Evolutionary conservation across 2,113 vertebrate species (phyloP), one percentile per base, ranked within the genome.

Genomic region (Calyptommatus sinebrachiatus): DNA sequence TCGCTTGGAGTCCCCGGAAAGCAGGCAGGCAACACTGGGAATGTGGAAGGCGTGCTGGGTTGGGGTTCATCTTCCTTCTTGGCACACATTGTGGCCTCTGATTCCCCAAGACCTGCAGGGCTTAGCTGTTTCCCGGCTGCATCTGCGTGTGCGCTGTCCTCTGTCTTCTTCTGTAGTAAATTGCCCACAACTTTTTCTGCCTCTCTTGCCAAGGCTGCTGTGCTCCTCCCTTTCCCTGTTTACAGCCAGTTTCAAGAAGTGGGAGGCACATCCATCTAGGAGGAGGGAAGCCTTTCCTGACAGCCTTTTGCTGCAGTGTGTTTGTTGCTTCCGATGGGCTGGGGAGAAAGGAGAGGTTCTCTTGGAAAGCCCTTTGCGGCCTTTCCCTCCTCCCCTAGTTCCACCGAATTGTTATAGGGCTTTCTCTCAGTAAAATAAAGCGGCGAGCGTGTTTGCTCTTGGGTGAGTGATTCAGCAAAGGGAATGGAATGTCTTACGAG

Each of bases 181-280:
- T 91, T 89, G 83, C 93, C 93, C 90, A 73, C 89, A 71, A 57
- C 81, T 86, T 87, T 87, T 85, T 41, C 91, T 91, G 93, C 92
- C 90, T 77, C 83, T 85, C 89, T 89, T 91, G 93, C 89, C 91
- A 87, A 80, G 80, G 79, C 3, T 57, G 7, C 48, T 1, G 5
- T 85, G 89, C 89, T 92, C 94, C 92, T 93, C 83, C 94, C 93
- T 89, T 76, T 26, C 86, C 79, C 87, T 94, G 92, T 91, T 94
- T 89, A 92, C 92, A 84, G 91, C 86, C 82, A 18, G 82, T 78
- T 91, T 76, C 68, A n/a, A 87, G 88, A 83, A 87, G 78, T 0
- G 74, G 77, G 84, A 88, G 89, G 81, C 83, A 50, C 79, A 1
- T 78, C 84, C 57, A 11, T 9, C 8, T 8, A 50, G 9, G 35